Evolutionary conservation across 1,140 invertebrate species (phyloP).

Genomic region (Saccostrea echinata): DNA sequence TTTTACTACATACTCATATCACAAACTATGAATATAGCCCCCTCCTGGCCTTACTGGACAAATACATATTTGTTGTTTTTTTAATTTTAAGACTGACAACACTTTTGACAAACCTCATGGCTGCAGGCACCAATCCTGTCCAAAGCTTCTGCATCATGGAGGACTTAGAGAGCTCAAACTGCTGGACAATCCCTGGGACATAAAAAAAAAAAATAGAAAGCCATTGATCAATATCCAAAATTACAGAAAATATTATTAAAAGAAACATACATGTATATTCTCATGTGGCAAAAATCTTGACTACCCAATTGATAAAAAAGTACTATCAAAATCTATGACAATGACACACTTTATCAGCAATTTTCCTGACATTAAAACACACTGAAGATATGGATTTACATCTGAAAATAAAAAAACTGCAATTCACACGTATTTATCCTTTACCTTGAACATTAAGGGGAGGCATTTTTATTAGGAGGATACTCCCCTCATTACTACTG

Average conservation of each 20-base stretch:
- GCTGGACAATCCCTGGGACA: slow-evolving; percentile 81
- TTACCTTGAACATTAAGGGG: slow-evolving; percentile 72
- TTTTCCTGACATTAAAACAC: background rate
- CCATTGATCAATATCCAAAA: too few relatives aligned
- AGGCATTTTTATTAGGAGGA: slow-evolving; percentile 85
- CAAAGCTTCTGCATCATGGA: slow-evolving; percentile 91
- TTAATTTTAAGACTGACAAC: too few relatives aligned
- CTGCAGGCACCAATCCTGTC: slow-evolving; percentile 84
- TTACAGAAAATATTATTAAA: too few relatives aligned
- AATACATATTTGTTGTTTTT: too few relatives aligned
- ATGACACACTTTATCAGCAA: background rate
- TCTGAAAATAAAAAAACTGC: background rate
- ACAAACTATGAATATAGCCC: too few relatives aligned
- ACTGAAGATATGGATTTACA: too few relatives aligned
- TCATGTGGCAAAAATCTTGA: too few relatives aligned
- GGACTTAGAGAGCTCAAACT: slow-evolving; percentile 88
- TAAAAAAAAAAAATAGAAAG: too few relatives aligned
- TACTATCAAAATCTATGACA: background rate
- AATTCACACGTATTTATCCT: background rate
- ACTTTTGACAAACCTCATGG: slow-evolving; percentile 19
- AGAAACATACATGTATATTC: too few relatives aligned
- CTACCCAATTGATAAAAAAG: too few relatives aligned
- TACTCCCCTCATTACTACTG: slow-evolving; percentile 85
- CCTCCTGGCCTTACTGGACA: too few relatives aligned
- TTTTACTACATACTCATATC: too few relatives aligned